These are phyloP conservation scores for Tetropium fuscum DNA, from an alignment of 2,888 invertebrate genomes.

Conservation along the genomic window DNA sequence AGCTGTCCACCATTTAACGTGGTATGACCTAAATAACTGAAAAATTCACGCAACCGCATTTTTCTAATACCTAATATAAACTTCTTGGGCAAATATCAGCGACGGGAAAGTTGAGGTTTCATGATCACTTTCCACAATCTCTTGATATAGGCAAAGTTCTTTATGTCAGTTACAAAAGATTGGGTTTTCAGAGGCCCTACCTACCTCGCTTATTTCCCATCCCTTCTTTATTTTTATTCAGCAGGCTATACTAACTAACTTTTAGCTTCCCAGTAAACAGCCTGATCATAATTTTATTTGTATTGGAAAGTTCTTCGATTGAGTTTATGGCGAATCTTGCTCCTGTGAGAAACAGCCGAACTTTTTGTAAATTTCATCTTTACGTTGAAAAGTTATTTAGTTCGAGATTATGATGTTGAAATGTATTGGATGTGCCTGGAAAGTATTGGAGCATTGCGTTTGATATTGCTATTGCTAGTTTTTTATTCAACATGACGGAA, in stretches of 20 bases:
- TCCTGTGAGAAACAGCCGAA: no score
- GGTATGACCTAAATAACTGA: no score
- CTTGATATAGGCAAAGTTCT: constrained; percentile 22
- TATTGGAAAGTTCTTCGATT: constrained; percentile 11
- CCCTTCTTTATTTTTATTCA: constrained; percentile 20
- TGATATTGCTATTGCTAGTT: no score
- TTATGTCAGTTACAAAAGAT: constrained; percentile 16
- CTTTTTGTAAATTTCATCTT: no score
- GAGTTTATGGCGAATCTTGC: constrained; percentile 1
- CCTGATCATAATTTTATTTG: constrained; percentile 10
- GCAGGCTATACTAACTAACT: constrained; percentile 13
- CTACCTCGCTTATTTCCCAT: neutral
- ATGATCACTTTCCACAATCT: constrained; percentile 20
- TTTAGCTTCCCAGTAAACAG: neutral
- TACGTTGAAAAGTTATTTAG: no score
- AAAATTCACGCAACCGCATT: neutral
- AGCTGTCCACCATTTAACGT: no score
- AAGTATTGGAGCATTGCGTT: no score
- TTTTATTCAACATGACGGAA: no score
- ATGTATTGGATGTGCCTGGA: no score
- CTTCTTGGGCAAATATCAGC: constrained; percentile 14
- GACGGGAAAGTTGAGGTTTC: constrained; percentile 20
- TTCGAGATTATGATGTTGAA: no score
- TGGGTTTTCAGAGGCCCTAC: constrained; percentile 8
- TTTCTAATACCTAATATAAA: neutral